These are phyloP conservation scores for Anser cygnoides DNA, from an alignment of 2,113 vertebrate species.

Conservation along the genomic window DNA sequence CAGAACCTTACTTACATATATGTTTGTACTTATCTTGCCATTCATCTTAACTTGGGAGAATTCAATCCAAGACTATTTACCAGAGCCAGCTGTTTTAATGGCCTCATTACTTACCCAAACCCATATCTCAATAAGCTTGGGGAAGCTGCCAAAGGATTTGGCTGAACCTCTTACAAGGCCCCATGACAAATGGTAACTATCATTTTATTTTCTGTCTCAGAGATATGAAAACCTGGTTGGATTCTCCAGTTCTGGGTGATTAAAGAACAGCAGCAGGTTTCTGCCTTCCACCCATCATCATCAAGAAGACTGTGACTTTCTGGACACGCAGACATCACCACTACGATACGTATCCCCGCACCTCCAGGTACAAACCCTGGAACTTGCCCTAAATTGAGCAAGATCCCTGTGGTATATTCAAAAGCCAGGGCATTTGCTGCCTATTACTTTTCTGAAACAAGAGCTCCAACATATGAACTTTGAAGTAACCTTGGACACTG, in stretches of 20 bases:
- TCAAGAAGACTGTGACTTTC: background rate
- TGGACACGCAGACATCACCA: background rate
- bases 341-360: background rate
- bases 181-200: slow-evolving; percentile 39
- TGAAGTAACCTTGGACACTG: background rate
- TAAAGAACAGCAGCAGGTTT: background rate
- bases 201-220: slow-evolving; percentile 26
- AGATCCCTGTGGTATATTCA: background rate
- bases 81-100: slow-evolving; percentile 41
- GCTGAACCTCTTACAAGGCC: background rate
- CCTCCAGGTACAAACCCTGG: background rate
- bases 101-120: slow-evolving; percentile 54
- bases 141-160: slow-evolving; percentile 62
- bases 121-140: slow-evolving; percentile 9
- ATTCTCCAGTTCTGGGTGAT: background rate
- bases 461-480: background rate
- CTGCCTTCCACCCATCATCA: background rate
- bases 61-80: slow-evolving; percentile 25
- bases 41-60: slow-evolving; percentile 18
- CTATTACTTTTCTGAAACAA: background rate
- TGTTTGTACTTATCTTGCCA: slow-evolving; percentile 26
- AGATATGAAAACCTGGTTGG: slow-evolving; percentile 1
- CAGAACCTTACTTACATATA: background rate
- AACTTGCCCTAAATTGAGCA: background rate
- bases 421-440: background rate